Conservation (phyloP, 2,797 vertebrate species). For the Lithobates pipiens region DNA sequence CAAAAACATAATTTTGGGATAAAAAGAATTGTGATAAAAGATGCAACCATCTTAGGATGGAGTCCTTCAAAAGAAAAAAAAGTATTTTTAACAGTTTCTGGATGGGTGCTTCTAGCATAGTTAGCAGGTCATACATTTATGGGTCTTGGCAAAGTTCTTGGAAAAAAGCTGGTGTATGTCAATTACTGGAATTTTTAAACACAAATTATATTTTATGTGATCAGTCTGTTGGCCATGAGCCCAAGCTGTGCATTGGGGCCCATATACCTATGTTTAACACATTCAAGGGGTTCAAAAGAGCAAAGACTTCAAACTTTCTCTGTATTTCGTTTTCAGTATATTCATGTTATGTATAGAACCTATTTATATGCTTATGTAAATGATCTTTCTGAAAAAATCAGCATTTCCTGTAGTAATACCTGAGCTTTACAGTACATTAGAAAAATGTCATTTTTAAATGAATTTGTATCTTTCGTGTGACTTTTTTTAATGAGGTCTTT, state of each 20-base stretch:
- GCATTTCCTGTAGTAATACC: too few relatives aligned
- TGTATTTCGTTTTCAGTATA: background rate
- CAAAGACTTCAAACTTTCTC: slow-evolving; percentile 8
- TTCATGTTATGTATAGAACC: background rate
- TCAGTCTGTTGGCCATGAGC: slow-evolving; percentile 80
- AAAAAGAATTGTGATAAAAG: too few relatives aligned
- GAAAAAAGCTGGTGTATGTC: slow-evolving; percentile 81
- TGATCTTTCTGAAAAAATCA: too few relatives aligned
- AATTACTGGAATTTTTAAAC: slow-evolving; percentile 87
- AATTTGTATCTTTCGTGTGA: too few relatives aligned
- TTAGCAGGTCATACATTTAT: slow-evolving; percentile 79
- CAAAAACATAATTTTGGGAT: too few relatives aligned
- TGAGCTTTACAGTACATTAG: too few relatives aligned
- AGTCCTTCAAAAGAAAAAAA: too few relatives aligned
- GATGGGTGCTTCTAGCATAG: slow-evolving; percentile 40
- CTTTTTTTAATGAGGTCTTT: too few relatives aligned
- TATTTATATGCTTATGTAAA: background rate
- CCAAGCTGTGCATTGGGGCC: slow-evolving; percentile 61
- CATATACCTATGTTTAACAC: slow-evolving; percentile 44
- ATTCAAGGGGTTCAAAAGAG: slow-evolving; percentile 29
- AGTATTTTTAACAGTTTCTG: slow-evolving; percentile 26
- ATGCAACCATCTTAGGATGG: background rate
- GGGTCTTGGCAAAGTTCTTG: slow-evolving; percentile 80
- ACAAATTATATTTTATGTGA: slow-evolving; percentile 88
- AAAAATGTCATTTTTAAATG: too few relatives aligned